Evolutionary conservation across 2,797 vertebrate genomes (phyloP).

Genomic region (Pangasius djambal): DNA sequence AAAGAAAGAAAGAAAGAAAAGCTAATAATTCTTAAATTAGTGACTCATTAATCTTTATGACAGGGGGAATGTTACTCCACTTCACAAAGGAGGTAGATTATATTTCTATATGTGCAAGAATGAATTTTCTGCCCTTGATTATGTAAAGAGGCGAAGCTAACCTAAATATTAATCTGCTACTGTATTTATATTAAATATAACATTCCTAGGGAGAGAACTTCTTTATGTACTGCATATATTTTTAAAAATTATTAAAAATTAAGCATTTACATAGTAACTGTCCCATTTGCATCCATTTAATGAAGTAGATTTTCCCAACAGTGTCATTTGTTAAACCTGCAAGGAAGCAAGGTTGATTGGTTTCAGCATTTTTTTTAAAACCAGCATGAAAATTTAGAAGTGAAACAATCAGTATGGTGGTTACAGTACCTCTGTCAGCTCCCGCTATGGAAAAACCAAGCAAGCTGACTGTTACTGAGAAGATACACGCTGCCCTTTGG

Average conservation of each 20-base stretch:
- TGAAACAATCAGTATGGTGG: neutral
- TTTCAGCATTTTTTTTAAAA: neutral
- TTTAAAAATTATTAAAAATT: neutral
- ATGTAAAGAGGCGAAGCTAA: conserved; percentile 54
- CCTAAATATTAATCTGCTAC: conserved; percentile 47
- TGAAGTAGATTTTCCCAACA: neutral
- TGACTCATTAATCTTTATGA: conserved; percentile 70
- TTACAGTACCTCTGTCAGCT: neutral
- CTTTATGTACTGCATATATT: neutral
- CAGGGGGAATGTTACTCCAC: conserved; percentile 68
- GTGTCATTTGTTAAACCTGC: neutral
- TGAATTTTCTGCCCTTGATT: conserved; percentile 30
- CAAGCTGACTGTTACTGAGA: neutral
- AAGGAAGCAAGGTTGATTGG: neutral
- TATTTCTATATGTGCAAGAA: conserved; percentile 45
- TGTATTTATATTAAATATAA: neutral
- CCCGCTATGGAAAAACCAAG: neutral
- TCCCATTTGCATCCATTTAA: neutral
- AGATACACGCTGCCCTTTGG: neutral
- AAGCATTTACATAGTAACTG: neutral
- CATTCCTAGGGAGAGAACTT: neutral
- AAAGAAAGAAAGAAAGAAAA: neutral
- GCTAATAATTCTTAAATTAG: conserved; percentile 74
- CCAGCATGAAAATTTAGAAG: no score
- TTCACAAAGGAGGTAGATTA: conserved; percentile 55